These are phyloP conservation scores for Papilio elwesi DNA, from an alignment of 2,888 invertebrate species.

Conservation along the genomic window DNA sequence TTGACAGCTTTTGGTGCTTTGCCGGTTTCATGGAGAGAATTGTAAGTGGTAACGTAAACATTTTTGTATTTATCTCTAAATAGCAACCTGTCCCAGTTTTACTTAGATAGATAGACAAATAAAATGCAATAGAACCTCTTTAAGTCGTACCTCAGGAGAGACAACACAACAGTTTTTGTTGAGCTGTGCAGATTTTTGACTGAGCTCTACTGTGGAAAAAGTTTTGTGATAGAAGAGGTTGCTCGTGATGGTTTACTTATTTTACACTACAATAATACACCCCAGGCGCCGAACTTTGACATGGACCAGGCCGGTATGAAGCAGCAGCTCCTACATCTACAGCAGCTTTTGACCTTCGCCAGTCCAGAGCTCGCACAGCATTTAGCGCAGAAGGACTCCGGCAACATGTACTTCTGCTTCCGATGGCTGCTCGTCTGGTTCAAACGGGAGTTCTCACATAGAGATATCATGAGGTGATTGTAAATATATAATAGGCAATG, in stretches of 20 bases:
- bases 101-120: no score
- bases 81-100: no score
- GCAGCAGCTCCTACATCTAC: conserved; percentile 93
- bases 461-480: conserved; percentile 89
- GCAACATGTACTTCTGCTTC: conserved; percentile 99
- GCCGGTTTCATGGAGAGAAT: conserved; percentile 98
- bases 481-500: neutral
- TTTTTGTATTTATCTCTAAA: neutral
- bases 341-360: conserved; percentile 91
- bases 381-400: conserved; percentile 92
- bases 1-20: conserved; percentile 99
- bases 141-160: no score
- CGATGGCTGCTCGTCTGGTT: conserved; percentile 98
- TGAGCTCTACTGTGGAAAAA: no score
- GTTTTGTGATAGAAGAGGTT: no score
- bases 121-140: no score
- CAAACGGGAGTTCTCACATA: conserved; percentile 95
- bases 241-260: no score
- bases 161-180: no score
- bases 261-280: neutral
- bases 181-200: no score
- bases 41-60: conserved; percentile 81
- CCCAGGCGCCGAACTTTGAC: conserved; percentile 94
- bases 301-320: conserved; percentile 99
- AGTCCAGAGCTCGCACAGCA: conserved; percentile 94